A percentile compares a stretch with the other conserved stretches of the same genome.
Conservation (phyloP, 2,888 invertebrate species). For the Pachliopta kotzebuea region DNA sequence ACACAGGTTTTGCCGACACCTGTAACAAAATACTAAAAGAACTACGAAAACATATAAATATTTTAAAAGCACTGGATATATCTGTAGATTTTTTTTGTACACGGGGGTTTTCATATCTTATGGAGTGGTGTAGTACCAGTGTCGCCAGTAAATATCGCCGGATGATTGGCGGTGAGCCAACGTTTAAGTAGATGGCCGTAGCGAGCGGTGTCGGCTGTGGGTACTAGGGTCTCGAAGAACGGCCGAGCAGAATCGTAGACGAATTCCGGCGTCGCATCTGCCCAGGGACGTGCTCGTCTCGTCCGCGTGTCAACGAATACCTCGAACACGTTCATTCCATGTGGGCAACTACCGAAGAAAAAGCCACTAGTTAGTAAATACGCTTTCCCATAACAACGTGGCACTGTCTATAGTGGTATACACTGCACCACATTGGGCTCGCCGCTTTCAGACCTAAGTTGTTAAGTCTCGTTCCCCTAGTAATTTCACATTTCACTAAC, state of each 20-base stretch:
- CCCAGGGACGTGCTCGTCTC: slow-evolving; percentile 88
- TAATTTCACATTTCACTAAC: too few relatives aligned
- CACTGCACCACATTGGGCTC: too few relatives aligned
- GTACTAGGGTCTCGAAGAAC: slow-evolving; percentile 94
- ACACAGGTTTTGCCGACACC: slow-evolving; percentile 95
- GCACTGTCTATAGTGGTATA: too few relatives aligned
- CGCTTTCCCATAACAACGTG: too few relatives aligned
- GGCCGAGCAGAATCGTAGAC: slow-evolving; percentile 84
- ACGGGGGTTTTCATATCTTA: too few relatives aligned
- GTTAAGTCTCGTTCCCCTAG: too few relatives aligned
- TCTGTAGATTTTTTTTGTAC: too few relatives aligned
- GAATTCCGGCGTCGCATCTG: slow-evolving; percentile 88
- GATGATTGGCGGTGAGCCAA: slow-evolving; percentile 85
- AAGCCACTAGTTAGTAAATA: too few relatives aligned
- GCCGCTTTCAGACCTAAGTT: too few relatives aligned
- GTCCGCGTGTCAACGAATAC: slow-evolving; percentile 86
- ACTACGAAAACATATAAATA: too few relatives aligned
- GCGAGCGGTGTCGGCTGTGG: slow-evolving; percentile 94
- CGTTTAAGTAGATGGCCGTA: slow-evolving; percentile 91
- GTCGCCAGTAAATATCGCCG: slow-evolving; percentile 94
- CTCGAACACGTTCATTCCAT: slow-evolving; percentile 85
- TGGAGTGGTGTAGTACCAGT: slow-evolving; percentile 79
- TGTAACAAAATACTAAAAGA: slow-evolving; percentile 40
- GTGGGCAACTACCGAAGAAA: slow-evolving; percentile 81
- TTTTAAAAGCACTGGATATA: too few relatives aligned